These are phyloP conservation scores for Atrina japonica DNA, from an alignment of 2,888 invertebrate species.

Conservation along the genomic window DNA sequence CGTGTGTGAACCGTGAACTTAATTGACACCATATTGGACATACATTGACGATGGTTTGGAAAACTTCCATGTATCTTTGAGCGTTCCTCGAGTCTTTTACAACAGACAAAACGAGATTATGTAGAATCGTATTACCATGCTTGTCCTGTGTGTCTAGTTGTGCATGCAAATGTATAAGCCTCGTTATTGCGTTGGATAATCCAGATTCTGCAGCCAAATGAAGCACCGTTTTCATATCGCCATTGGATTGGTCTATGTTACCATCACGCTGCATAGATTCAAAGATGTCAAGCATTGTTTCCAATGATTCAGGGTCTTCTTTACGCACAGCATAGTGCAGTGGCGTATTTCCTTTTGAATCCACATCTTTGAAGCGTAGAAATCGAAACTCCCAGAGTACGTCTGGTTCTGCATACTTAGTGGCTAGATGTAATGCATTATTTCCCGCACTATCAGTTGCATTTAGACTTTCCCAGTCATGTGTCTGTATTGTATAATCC, in stretches of 20 bases:
- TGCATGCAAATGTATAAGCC: conserved; percentile 57
- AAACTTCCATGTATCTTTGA: conserved; percentile 55
- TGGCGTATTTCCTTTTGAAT: conserved; percentile 68
- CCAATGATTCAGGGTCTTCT: conserved; percentile 65
- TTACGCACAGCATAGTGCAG: conserved; percentile 70
- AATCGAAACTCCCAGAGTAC: conserved; percentile 72
- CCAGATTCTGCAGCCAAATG: conserved; percentile 68
- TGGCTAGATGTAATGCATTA: conserved; percentile 77
- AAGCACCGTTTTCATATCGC: conserved; percentile 58
- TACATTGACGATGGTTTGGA: conserved; percentile 58
- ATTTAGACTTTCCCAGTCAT: conserved; percentile 77
- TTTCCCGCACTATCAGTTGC: conserved; percentile 71
- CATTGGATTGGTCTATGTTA: conserved; percentile 68
- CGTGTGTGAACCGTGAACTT: conserved; percentile 60
- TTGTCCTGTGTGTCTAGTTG: conserved; percentile 63
- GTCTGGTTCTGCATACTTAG: conserved; percentile 66
- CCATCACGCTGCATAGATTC: conserved; percentile 71
- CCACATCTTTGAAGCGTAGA: conserved; percentile 69
- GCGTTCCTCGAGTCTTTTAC: conserved; percentile 44
- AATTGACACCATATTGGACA: conserved; percentile 72
- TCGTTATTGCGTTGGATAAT: conserved; percentile 48
- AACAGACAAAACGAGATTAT: conserved; percentile 63
- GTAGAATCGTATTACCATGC: conserved; percentile 74
- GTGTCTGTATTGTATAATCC: conserved; percentile 74
- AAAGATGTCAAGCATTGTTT: conserved; percentile 71